A percentile compares a stretch with the other conserved stretches of the same genome.
phyloP scores from a whole-genome alignment of 1,140 invertebrate species.

The Brachionus calyciflorus region DNA sequence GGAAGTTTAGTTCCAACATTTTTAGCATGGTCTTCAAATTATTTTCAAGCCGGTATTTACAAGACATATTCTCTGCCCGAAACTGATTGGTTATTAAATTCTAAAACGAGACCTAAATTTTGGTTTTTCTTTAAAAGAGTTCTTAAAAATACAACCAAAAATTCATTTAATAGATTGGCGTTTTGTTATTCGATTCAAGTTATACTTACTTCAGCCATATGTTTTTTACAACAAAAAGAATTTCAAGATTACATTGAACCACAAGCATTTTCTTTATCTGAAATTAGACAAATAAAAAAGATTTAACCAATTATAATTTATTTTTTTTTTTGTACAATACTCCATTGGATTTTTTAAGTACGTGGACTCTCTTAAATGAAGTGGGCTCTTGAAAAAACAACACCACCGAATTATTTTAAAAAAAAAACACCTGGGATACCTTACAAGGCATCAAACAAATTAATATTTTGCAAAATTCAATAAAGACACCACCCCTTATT shows the following conservation, averaged over 20 bases:
- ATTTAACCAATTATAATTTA: not conserved
- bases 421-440: too few species aligned
- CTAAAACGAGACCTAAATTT: constrained; percentile 1
- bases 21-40: constrained; percentile 17
- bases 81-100: not conserved
- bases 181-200: not conserved
- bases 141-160: constrained; percentile 20
- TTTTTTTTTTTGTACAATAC: too few species aligned
- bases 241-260: constrained; percentile 16
- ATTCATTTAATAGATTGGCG: not conserved
- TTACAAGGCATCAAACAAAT: too few species aligned
- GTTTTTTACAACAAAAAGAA: constrained; percentile 39
- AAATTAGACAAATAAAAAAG: constrained; percentile 21
- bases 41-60: constrained; percentile 32
- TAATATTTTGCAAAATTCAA: too few species aligned
- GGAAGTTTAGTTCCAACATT: constrained; percentile 41
- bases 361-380: too few species aligned
- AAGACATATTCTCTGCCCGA: constrained; percentile 14
- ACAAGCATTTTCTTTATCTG: not conserved
- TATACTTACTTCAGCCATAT: not conserved
- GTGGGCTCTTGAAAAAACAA: too few species aligned
- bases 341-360: too few species aligned
- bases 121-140: constrained; percentile 14
- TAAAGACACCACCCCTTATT: too few species aligned
- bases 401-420: too few species aligned